Conservation (phyloP, 2,888 invertebrate genomes). For the Caenorhabditis zanzibari region DNA sequence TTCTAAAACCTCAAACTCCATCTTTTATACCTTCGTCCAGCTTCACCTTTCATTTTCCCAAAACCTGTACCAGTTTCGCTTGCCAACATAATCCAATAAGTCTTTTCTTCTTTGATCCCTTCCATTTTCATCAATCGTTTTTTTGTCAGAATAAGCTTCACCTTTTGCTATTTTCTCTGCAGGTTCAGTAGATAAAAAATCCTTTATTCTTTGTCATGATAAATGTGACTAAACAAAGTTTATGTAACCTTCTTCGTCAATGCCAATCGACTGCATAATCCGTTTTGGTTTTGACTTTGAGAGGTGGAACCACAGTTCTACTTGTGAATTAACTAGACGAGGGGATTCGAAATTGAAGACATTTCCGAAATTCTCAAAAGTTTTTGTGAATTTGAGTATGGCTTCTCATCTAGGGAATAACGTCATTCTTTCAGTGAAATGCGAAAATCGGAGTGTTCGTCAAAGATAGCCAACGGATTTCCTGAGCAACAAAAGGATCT, state of each 20-base stretch:
- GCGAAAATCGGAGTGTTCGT: conserved; percentile 20
- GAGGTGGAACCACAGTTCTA: conserved; percentile 32
- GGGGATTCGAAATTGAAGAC: conserved; percentile 10
- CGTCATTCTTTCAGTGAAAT: conserved; percentile 30
- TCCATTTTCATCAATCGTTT: conserved; percentile 8
- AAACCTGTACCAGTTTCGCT: conserved; percentile 38
- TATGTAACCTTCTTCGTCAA: conserved; percentile 35
- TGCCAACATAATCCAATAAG: conserved; percentile 48
- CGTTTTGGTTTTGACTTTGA: conserved; percentile 26
- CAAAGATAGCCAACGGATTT: background rate
- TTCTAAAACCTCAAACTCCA: background rate
- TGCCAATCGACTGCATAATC: conserved; percentile 13
- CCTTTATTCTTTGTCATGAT: conserved; percentile 2
- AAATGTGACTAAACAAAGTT: conserved; percentile 10
- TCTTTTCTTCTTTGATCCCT: conserved; percentile 40
- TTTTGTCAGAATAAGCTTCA: conserved; percentile 28
- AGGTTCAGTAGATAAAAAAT: conserved; percentile 21
- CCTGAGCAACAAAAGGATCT: background rate
- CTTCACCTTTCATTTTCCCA: conserved; percentile 14
- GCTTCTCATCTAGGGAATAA: background rate
- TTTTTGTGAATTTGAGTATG: background rate
- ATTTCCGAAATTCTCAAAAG: conserved; percentile 7
- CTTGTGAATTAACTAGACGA: conserved; percentile 1
- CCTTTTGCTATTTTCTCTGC: conserved; percentile 12
- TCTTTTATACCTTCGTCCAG: conserved; percentile 29